phyloP scores from a whole-genome alignment of 2,113 vertebrate species.

The Scortum barcoo region DNA sequence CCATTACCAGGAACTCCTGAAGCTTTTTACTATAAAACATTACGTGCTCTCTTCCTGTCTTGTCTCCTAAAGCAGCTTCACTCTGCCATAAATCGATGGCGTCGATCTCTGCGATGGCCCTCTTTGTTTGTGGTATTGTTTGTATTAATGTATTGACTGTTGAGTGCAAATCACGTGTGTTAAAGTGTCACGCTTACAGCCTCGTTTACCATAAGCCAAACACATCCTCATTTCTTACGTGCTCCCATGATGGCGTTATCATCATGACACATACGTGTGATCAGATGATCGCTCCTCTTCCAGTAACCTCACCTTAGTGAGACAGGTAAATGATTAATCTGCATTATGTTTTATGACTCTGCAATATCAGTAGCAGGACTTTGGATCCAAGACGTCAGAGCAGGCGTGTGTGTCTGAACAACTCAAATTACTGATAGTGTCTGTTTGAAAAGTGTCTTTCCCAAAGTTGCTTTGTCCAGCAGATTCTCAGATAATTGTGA shows the following conservation, averaged over 20 bases:
- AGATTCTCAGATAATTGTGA: not conserved
- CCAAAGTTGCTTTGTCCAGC: not conserved
- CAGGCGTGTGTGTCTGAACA: not conserved
- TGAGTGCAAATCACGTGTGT: not conserved
- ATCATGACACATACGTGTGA: not conserved
- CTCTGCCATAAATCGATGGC: slow-evolving; percentile 1
- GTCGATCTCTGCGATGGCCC: not conserved
- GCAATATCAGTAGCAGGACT: slow-evolving; percentile 57
- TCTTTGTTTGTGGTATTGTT: not conserved
- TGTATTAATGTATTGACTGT: not conserved
- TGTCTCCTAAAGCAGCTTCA: not conserved
- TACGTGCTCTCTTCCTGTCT: not conserved
- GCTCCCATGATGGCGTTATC: not conserved
- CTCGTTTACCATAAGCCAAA: not conserved
- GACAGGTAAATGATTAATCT: slow-evolving; percentile 71
- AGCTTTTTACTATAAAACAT: not conserved
- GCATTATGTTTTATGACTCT: slow-evolving; percentile 64
- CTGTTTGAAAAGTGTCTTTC: not conserved
- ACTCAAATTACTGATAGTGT: no score
- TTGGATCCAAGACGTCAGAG: slow-evolving; percentile 42
- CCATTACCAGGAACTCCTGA: slow-evolving; percentile 4
- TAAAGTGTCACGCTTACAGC: not conserved
- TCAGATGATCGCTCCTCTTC: not conserved
- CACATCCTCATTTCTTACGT: not conserved
- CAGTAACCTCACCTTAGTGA: slow-evolving; percentile 1